Conservation (phyloP, 2,113 vertebrate genomes). For the Laterallus jamaicensis region DNA sequence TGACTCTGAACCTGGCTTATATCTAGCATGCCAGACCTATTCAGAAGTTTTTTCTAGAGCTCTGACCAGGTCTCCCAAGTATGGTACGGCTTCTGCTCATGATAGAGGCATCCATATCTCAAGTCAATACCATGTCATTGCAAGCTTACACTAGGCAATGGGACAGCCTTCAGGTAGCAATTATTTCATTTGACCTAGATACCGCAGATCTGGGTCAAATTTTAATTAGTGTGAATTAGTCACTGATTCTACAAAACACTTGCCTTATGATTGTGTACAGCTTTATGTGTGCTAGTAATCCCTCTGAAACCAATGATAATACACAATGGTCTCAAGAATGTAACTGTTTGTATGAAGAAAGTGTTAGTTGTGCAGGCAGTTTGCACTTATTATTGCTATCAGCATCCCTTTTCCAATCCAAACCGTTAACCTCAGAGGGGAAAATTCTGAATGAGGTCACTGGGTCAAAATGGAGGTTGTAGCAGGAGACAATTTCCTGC, state of each 20-base stretch:
- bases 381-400: neutral
- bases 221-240: slow-evolving; percentile 26
- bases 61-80: neutral
- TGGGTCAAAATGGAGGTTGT: neutral
- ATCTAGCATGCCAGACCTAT: neutral
- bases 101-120: neutral
- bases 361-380: neutral
- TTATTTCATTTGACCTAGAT: slow-evolving; percentile 21
- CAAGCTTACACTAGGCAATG: neutral
- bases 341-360: neutral
- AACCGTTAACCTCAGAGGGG: neutral
- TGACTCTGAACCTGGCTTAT: neutral
- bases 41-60: neutral
- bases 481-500: neutral
- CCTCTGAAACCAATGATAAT: neutral
- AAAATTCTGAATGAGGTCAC: neutral
- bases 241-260: neutral
- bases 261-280: neutral
- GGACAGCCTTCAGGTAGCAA: neutral
- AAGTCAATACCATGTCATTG: neutral
- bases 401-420: neutral
- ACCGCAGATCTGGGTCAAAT: neutral
- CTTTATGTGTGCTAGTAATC: neutral
- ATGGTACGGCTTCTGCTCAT: neutral
- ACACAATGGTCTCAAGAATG: neutral